phyloP scores from a whole-genome alignment of 2,888 invertebrate genomes.

The Anarsia innoxiella region DNA sequence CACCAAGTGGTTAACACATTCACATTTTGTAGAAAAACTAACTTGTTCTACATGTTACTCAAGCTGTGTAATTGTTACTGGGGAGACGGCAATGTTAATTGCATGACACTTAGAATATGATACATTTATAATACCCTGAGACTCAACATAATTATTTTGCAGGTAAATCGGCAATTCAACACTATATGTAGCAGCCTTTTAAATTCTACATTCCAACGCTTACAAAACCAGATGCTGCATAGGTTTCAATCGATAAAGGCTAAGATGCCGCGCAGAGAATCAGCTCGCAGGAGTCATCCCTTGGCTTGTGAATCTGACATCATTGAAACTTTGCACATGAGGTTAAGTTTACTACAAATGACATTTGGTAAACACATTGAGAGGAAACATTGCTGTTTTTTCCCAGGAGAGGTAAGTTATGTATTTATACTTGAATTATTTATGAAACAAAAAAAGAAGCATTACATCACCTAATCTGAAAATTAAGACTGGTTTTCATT shows the following conservation, averaged over 20 bases:
- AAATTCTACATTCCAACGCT: conserved; percentile 88
- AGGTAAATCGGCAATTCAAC: conserved; percentile 91
- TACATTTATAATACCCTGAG: no score
- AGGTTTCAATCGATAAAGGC: conserved; percentile 91
- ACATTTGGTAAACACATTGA: conserved; percentile 96
- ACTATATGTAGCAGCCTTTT: conserved; percentile 84
- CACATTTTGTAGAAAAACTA: no score
- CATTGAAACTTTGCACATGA: conserved; percentile 94
- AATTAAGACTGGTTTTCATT: no score
- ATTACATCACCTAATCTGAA: no score
- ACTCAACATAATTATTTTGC: no score
- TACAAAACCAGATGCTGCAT: conserved; percentile 89
- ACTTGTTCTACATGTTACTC: no score
- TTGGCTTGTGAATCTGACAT: conserved; percentile 94
- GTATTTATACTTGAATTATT: no score
- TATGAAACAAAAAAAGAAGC: no score
- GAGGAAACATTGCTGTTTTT: conserved; percentile 94
- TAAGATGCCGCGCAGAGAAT: conserved; percentile 93
- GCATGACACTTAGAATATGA: no score
- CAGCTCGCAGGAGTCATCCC: conserved; percentile 91
- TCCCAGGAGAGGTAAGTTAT: conserved; percentile 94
- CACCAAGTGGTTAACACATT: no score
- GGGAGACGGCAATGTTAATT: no score
- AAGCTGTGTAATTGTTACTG: no score
- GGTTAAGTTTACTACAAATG: conserved; percentile 93